A percentile compares a stretch with the other conserved stretches of the same genome.
Conservation (phyloP, 2,888 invertebrate species). For the Campaea margaritaria region DNA sequence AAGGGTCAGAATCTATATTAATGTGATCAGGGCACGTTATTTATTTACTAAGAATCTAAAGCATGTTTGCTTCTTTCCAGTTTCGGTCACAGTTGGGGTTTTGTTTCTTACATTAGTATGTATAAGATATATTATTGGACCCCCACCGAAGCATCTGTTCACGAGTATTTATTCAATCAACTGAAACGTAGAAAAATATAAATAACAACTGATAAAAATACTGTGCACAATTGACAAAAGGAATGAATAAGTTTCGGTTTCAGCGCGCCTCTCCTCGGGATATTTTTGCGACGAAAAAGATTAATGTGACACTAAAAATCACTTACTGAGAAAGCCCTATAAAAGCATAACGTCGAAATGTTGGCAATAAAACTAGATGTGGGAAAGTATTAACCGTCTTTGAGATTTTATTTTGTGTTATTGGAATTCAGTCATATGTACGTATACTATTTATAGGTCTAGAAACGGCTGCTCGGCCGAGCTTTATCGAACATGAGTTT, state of each 20-base stretch:
- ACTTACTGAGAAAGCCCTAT: slow-evolving; percentile 21
- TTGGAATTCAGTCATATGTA: neutral
- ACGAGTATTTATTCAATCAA: neutral
- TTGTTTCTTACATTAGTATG: no score
- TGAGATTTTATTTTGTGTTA: slow-evolving; percentile 2
- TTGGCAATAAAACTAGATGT: slow-evolving; percentile 16
- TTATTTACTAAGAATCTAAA: no score
- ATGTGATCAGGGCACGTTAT: no score
- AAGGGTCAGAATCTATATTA: no score
- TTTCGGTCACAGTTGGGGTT: no score
- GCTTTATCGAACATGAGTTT: no score
- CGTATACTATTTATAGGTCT: neutral
- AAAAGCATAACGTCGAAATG: slow-evolving; percentile 10
- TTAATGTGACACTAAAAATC: slow-evolving; percentile 32
- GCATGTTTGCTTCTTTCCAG: no score
- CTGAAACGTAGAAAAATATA: neutral
- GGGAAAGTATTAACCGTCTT: slow-evolving; percentile 3
- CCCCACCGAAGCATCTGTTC: no score
- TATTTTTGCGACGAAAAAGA: slow-evolving; percentile 12
- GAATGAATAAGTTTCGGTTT: neutral
- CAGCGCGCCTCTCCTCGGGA: neutral
- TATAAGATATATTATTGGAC: no score
- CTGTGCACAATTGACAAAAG: slow-evolving; percentile 8
- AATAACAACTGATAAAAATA: neutral
- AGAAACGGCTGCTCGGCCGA: no score